These are phyloP conservation scores for Aelia acuminata DNA, from an alignment of 2,888 invertebrate genomes.

Conservation along the genomic window DNA sequence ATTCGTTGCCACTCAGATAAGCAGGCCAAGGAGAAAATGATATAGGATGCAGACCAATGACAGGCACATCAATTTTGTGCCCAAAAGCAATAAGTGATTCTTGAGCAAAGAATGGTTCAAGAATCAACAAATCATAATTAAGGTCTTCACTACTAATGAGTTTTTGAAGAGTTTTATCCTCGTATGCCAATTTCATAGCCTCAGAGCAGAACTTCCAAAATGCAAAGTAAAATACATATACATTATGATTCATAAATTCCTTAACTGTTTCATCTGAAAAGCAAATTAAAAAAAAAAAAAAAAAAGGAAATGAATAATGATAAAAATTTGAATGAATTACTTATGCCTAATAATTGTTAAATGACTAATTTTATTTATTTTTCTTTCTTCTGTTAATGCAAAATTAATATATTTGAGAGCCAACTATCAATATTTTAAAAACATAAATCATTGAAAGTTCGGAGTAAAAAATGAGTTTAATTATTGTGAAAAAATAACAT, in stretches of 20 bases:
- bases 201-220: conserved; percentile 7
- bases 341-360: background rate
- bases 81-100: conserved; percentile 64
- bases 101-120: conserved; percentile 64
- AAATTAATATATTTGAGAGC: background rate
- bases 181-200: conserved; percentile 16
- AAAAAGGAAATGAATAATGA: background rate
- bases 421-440: background rate
- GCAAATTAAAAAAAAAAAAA: background rate
- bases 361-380: background rate
- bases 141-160: conserved; percentile 60
- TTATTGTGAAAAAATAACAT: background rate
- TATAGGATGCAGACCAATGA: conserved; percentile 62
- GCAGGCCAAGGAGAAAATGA: conserved; percentile 54
- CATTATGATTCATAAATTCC: background rate
- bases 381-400: background rate
- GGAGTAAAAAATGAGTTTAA: background rate
- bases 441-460: background rate
- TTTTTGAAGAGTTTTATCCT: conserved; percentile 60
- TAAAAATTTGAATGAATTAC: background rate
- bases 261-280: conserved; percentile 1
- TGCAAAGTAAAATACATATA: background rate
- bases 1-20: conserved; percentile 62
- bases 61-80: conserved; percentile 64
- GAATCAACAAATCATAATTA: conserved; percentile 64